Percentiles rank a stretch among this genome's conserved stretches.
phyloP scores from a whole-genome alignment of 2,797 vertebrate genomes.

The Otolemur crassicaudatus region DNA sequence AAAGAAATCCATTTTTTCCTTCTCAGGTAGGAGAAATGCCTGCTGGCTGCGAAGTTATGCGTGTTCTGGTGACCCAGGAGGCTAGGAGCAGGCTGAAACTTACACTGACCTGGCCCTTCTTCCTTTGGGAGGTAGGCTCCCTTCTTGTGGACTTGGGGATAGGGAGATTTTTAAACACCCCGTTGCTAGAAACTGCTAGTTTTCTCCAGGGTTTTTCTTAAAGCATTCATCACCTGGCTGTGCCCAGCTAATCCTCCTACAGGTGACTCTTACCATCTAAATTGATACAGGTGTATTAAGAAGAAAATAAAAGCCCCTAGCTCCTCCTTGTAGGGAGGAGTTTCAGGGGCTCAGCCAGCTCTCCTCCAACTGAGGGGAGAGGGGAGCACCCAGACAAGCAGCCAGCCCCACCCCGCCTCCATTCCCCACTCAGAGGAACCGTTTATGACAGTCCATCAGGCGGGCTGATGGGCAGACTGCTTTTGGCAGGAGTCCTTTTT shows the following conservation, averaged over 20 bases:
- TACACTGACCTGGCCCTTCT: background rate
- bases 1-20: background rate
- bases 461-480: background rate
- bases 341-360: background rate
- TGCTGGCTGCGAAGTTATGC: background rate
- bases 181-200: background rate
- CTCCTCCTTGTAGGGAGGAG: background rate
- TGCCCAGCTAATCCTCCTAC: background rate
- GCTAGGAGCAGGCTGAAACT: background rate
- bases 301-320: background rate
- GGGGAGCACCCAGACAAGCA: background rate
- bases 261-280: background rate
- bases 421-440: background rate
- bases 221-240: background rate
- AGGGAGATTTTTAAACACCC: background rate
- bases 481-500: conserved; percentile 44
- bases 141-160: background rate
- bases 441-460: background rate
- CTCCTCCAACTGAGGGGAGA: background rate
- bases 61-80: background rate
- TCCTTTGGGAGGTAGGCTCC: no score
- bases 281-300: background rate
- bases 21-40: background rate
- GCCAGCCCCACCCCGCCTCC: background rate
- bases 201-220: background rate